These are phyloP conservation scores for Zaprionus gabonicus DNA, from an alignment of 1,140 invertebrate genomes.

Conservation along the genomic window DNA sequence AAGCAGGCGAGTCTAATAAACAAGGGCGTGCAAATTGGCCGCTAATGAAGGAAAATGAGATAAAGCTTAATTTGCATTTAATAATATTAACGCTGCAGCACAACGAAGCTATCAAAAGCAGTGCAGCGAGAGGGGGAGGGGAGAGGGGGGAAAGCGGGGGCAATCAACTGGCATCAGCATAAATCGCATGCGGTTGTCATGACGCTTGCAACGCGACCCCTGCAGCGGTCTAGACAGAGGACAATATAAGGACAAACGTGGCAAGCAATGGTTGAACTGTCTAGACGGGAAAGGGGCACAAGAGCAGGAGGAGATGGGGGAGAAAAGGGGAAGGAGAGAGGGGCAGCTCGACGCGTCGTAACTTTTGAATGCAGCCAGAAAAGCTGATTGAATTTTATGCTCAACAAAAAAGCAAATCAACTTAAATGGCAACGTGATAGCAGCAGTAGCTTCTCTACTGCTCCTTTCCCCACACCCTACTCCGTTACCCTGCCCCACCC, in stretches of 20 bases:
- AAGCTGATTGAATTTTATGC: conserved; percentile 84
- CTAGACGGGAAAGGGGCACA: background rate
- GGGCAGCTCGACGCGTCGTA: conserved; percentile 49
- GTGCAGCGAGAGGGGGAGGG: background rate
- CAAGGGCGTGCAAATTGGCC: conserved; percentile 67
- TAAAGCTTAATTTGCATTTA: conserved; percentile 83
- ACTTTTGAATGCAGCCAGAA: conserved; percentile 71
- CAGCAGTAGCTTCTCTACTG: background rate
- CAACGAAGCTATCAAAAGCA: background rate
- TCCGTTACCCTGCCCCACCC: background rate
- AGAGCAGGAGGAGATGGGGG: background rate
- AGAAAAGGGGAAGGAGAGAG: background rate
- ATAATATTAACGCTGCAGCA: conserved; percentile 72
- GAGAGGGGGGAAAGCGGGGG: background rate
- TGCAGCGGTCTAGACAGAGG: conserved; percentile 67
- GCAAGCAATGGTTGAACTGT: background rate
- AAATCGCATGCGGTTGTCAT: conserved; percentile 81
- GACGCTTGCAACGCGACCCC: conserved; percentile 54
- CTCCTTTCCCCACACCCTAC: background rate
- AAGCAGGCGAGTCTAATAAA: conserved; percentile 49
- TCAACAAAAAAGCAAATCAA: conserved; percentile 69
- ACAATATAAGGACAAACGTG: conserved; percentile 81
- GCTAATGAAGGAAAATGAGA: conserved; percentile 81
- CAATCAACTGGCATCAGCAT: conserved; percentile 33
- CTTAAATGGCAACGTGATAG: conserved; percentile 48